Base-by-base conservation (phyloP, 2,113 vertebrate genomes). In the Plotosus lineatus region DNA sequence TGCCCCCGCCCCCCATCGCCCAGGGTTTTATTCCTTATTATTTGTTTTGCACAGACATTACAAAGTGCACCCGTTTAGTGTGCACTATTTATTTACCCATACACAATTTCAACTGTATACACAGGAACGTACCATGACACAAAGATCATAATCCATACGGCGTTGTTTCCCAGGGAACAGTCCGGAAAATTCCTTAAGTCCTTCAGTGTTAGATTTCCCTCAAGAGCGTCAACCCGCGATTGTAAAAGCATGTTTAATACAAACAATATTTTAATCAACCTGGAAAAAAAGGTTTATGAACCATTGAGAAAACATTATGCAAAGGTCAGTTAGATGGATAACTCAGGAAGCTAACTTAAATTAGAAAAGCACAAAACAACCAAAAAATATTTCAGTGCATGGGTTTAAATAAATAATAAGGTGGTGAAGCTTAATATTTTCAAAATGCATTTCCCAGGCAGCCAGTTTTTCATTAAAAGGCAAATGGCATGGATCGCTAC, bases 81-180 rank as follows among this genome's bases (percentile, higher is more conserved):
- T 33, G 38, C 3, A 80, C 50, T n/a, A 50, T 85, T 82, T 72
- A 80, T 82, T 71, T 82, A 72, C 46, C 42, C 46, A 78, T 40
- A 77, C 68, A 65, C 56, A 74, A 44, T 38, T 36, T 38, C 36
- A 63, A 33, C 17, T 75, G 31, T 51, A 63, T 72, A 40, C 46
- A 82, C 26, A 79, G 17, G 10, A 76, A 26, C 77, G 76, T 53
- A 77, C 60, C 71, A 66, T 63, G 26, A 66, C 50, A 36, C 33
- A 66, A 5, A 68, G 38, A 76, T 46, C 48, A 55, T 75, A 68
- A 38, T 48, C 44, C 55, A 48, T 68, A 68, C 40, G 38, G 10
- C 15, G 10, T 55, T 46, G 60, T 28, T 55, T 33, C 60, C 68
- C 60, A 75, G 14, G 9, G 46, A 28, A 66, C 14, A 44, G 23